phyloP scores from a whole-genome alignment of 2,113 vertebrate species.

The Donacobius atricapilla region DNA sequence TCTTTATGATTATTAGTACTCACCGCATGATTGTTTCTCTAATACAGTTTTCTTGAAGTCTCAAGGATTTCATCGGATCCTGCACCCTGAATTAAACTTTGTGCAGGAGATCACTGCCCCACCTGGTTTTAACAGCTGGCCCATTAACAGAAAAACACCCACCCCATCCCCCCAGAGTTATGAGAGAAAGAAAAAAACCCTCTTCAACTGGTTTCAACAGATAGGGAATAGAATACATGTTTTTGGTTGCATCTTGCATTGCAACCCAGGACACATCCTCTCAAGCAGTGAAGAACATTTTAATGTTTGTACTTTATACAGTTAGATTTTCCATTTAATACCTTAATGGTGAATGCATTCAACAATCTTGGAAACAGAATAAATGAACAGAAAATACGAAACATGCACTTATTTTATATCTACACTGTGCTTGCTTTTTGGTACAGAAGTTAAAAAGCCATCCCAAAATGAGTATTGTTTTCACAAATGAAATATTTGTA shows the following conservation, averaged over 20 bases:
- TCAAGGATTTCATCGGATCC: not conserved
- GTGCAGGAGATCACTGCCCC: too few species aligned
- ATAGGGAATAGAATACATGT: too few species aligned
- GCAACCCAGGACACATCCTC: too few species aligned
- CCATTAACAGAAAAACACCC: too few species aligned
- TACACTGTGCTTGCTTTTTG: not conserved
- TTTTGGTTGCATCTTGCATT: too few species aligned
- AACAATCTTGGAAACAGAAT: not conserved
- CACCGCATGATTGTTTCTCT: not conserved
- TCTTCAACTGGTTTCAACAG: too few species aligned
- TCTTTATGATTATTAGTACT: not conserved
- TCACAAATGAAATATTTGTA: not conserved
- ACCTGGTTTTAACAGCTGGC: too few species aligned
- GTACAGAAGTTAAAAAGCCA: not conserved
- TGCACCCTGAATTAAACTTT: not conserved
- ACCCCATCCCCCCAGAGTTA: too few species aligned
- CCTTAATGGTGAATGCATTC: not conserved
- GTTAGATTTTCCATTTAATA: not conserved
- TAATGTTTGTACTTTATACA: not conserved
- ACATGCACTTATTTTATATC: not conserved
- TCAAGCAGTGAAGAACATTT: not conserved
- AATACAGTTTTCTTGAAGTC: not conserved
- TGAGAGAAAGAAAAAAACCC: too few species aligned
- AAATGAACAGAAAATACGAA: not conserved
- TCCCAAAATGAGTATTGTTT: not conserved